Conservation (phyloP, 92 coral and sea anemone genomes). For the Paragorgia papillata region DNA sequence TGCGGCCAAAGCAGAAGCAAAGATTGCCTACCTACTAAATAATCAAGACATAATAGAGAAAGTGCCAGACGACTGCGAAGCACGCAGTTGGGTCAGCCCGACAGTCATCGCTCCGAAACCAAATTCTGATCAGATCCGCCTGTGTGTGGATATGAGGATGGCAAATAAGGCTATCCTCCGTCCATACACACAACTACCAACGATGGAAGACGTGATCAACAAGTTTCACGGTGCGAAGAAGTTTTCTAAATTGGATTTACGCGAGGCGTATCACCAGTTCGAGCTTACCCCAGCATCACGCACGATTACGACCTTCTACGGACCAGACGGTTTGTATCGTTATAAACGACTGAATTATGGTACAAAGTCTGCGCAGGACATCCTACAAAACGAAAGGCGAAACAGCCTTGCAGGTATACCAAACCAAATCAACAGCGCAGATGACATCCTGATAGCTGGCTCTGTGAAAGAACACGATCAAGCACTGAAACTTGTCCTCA, state of each 20-base stretch:
- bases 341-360: conserved; percentile 19
- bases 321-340: not conserved
- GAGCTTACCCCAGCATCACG: not conserved
- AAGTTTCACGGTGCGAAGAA: not conserved
- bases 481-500: conserved; percentile 4
- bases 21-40: too few species aligned
- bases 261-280: not conserved
- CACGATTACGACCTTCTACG: not conserved
- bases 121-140: not conserved
- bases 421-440: conserved; percentile 3
- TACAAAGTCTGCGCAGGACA: not conserved
- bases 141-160: conserved; percentile 27
- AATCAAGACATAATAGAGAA: too few species aligned
- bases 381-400: not conserved
- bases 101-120: not conserved
- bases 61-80: too few species aligned
- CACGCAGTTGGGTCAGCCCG: conserved; percentile 1
- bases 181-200: not conserved
- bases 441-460: not conserved
- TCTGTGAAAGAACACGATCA: conserved; percentile 5
- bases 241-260: not conserved
- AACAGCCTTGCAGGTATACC: not conserved
- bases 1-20: too few species aligned
- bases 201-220: not conserved
- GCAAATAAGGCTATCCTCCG: conserved; percentile 8